Base-by-base conservation (phyloP, 2,113 vertebrate genomes). In the Brachirus orientalis region DNA sequence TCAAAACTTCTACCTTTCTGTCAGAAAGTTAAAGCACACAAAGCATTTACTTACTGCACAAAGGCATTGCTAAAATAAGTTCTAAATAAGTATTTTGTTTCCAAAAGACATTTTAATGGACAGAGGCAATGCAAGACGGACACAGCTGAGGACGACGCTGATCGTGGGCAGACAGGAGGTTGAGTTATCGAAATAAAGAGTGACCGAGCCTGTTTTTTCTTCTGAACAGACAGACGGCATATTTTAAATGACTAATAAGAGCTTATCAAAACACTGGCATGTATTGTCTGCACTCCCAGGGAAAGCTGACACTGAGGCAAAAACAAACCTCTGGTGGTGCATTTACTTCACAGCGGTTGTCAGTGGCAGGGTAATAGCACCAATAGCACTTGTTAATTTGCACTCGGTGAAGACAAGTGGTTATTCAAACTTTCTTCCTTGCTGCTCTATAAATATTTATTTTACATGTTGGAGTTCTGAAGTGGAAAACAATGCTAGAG, bases 171-270 rank as follows among this genome's bases (percentile, higher is more conserved):
- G 62, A 59, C n/a, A 16, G 67, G 53, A 62, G 50, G 58, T 66
- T 45, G 52, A 72, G 63, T 85, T 63, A 67, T 48, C 43, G 69
- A 73, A 55, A 65, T 75, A 72, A 45, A 58, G 63, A 57, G 8
- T 51, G 53, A 90, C 79, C 63, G 69, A 85, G 87, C 72, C 71
- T 63, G 43, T 11, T 28, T 74, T n/a, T 80, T 84, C 86, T 89
- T 87, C 83, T 52, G 80, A 75, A 77, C 77, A 79, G 88, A 85
- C 88, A 90, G 86, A 75, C 82, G 72, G 79, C 73, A 74, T 57
- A 86, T 77, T 88, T 88, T 82, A 77, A 86, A 87, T 88, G 87
- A 90, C 79, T 86, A 85, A 86, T 90, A 89, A 82, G 80, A 78
- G 54, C 66, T 20, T 20, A 62, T 64, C 53, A 83, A 88, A 84